Percentiles rank a stretch among this genome's conserved stretches.
phyloP scores from a whole-genome alignment of 2,797 vertebrate species.

The Echeneis naucrates region DNA sequence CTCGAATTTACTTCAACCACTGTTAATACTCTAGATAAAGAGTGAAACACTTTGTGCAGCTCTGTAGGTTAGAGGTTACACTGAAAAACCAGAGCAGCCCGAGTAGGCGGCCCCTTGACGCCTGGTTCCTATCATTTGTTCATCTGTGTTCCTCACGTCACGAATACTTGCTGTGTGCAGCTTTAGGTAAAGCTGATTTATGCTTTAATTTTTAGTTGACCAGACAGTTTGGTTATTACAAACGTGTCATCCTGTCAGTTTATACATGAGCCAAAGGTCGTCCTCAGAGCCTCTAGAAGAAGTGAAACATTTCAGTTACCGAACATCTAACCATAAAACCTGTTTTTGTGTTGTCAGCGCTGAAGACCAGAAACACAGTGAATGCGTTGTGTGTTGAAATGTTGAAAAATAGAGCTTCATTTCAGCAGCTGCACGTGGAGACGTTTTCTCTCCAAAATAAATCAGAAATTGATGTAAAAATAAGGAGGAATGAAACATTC shows the following conservation, averaged over 20 bases:
- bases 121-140: conserved; percentile 2
- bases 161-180: background rate
- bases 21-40: background rate
- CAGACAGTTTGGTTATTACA: background rate
- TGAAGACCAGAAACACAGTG: too few species aligned
- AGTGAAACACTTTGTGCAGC: conserved; percentile 25
- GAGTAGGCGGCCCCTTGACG: background rate
- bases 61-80: conserved; percentile 16
- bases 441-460: too few species aligned
- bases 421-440: too few species aligned
- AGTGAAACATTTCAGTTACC: background rate
- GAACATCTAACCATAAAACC: background rate
- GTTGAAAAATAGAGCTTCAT: too few species aligned
- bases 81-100: conserved; percentile 1
- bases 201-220: background rate
- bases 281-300: background rate
- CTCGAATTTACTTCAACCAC: background rate
- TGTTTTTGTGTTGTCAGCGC: background rate
- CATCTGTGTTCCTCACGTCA: background rate
- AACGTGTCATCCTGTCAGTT: background rate
- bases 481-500: too few species aligned
- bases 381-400: too few species aligned
- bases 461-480: too few species aligned
- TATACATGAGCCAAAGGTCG: background rate
- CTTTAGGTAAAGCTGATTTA: background rate